Conservation (phyloP, 2,888 invertebrate genomes). For the Pterostichus madidus region DNA sequence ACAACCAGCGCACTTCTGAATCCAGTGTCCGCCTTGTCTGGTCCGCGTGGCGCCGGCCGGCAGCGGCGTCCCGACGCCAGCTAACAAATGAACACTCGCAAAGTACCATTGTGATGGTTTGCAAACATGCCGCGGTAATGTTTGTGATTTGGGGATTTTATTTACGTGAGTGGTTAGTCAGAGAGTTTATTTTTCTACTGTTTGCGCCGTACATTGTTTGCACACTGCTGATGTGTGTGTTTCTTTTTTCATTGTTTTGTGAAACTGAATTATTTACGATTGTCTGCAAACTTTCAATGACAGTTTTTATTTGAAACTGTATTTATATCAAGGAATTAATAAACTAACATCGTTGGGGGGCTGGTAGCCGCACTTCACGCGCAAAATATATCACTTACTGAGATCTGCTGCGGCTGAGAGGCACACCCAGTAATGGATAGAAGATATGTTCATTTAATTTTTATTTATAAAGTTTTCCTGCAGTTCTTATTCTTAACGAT, state of each 20-base stretch:
- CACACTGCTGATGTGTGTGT: background rate
- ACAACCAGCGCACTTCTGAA: slow-evolving; percentile 31
- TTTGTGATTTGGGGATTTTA: slow-evolving; percentile 27
- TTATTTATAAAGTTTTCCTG: too few species aligned
- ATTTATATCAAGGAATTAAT: too few species aligned
- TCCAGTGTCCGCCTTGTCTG: slow-evolving; percentile 33
- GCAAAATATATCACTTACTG: too few species aligned
- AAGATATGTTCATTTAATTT: too few species aligned
- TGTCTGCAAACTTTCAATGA: too few species aligned
- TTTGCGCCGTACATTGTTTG: slow-evolving; percentile 9
- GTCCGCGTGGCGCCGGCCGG: slow-evolving; percentile 11
- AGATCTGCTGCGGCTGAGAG: too few species aligned
- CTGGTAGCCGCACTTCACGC: too few species aligned
- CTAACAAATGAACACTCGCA: slow-evolving; percentile 35
- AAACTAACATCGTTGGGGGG: too few species aligned
- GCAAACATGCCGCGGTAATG: background rate
- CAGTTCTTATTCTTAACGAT: too few species aligned
- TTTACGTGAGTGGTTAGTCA: slow-evolving; percentile 16
- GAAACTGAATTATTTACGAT: too few species aligned
- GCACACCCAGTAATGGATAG: too few species aligned
- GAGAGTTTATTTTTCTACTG: slow-evolving; percentile 3
- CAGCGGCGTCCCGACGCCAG: slow-evolving; percentile 5
- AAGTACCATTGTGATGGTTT: slow-evolving; percentile 6
- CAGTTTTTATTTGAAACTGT: too few species aligned
- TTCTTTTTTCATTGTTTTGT: background rate